A percentile compares a stretch with the other conserved stretches of the same genome.
Evolutionary conservation across 1,140 invertebrate species (phyloP).

Genomic region (Musca domestica): DNA sequence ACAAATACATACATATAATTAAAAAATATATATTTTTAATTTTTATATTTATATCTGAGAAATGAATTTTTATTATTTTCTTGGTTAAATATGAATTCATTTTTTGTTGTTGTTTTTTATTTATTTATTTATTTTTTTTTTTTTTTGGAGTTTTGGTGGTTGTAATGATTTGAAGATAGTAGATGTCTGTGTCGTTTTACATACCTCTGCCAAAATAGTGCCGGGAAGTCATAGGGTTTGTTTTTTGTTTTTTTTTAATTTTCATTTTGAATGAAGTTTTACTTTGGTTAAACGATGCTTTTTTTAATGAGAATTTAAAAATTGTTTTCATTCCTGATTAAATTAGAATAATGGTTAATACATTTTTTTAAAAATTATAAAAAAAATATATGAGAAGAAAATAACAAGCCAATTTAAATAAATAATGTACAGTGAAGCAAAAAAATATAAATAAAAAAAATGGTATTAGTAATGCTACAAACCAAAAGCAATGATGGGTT

Average conservation of each 20-base stretch:
- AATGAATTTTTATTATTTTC: neutral
- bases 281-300: conserved; percentile 21
- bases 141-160: too few species aligned
- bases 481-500: too few species aligned
- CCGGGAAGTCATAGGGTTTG: conserved; percentile 51
- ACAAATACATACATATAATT: neutral
- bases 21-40: neutral
- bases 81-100: conserved; percentile 14
- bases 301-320: neutral
- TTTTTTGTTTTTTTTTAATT: conserved; percentile 23
- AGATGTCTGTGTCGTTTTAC: conserved; percentile 39
- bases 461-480: too few species aligned
- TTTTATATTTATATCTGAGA: neutral
- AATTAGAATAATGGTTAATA: conserved; percentile 1
- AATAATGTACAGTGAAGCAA: too few species aligned
- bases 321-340: conserved; percentile 5
- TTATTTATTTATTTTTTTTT: conserved; percentile 27
- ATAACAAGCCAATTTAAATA: too few species aligned
- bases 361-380: conserved; percentile 12
- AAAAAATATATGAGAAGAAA: neutral
- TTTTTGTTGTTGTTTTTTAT: too few species aligned
- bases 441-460: too few species aligned
- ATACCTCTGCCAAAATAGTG: conserved; percentile 55
- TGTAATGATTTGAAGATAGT: conserved; percentile 24
- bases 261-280: conserved; percentile 36